Evolutionary conservation across 2,888 invertebrate genomes (phyloP).

Genomic region (Protodeltote pygarga): DNA sequence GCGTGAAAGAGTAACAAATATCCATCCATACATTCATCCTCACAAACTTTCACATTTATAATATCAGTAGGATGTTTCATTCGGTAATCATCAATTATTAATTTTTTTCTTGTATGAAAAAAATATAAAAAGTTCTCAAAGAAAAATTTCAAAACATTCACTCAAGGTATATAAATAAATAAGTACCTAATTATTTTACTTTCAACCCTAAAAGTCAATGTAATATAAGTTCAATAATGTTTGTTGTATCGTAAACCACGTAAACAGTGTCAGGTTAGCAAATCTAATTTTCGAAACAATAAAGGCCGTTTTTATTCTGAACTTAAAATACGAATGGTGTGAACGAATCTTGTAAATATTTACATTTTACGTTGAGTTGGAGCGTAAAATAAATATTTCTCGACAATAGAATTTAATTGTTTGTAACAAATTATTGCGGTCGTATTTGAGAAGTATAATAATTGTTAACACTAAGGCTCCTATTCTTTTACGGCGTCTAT

Average conservation of each 20-base stretch:
- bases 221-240: constrained; percentile 32
- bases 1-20: too few species aligned
- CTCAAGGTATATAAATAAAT: too few species aligned
- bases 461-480: constrained; percentile 58
- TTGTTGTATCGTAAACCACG: constrained; percentile 35
- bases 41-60: too few species aligned
- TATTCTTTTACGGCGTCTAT: constrained; percentile 62
- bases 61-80: too few species aligned
- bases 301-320: constrained; percentile 33
- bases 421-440: constrained; percentile 39
- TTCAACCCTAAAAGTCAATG: constrained; percentile 10
- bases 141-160: too few species aligned
- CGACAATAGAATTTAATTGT: constrained; percentile 35
- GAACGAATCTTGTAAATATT: constrained; percentile 50
- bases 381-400: constrained; percentile 43
- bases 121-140: too few species aligned
- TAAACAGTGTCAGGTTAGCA: constrained; percentile 30
- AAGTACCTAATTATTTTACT: constrained; percentile 4
- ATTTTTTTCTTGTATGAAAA: too few species aligned
- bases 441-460: constrained; percentile 52
- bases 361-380: constrained; percentile 39
- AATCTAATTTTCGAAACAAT: constrained; percentile 45
- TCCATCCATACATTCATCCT: too few species aligned
- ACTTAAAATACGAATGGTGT: constrained; percentile 31
- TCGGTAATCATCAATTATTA: too few species aligned